Evolutionary conservation across 2,797 vertebrate genomes (phyloP).

Genomic region (Sebastes diaconus): DNA sequence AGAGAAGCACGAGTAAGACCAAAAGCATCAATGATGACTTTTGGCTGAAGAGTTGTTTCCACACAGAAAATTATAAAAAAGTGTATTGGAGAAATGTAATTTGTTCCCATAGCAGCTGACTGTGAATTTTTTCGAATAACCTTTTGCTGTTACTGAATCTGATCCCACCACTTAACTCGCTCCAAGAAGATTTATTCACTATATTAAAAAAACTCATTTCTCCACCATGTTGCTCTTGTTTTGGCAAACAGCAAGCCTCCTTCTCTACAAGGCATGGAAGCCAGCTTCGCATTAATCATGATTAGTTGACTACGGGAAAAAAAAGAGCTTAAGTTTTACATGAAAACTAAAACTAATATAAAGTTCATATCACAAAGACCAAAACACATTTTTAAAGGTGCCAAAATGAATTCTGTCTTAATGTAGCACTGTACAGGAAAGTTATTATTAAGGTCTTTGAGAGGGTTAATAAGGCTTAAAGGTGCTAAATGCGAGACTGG

Average conservation of each 20-base stretch:
- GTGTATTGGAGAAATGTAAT: neutral
- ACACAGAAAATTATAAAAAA: neutral
- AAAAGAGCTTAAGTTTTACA: neutral
- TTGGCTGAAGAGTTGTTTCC: neutral
- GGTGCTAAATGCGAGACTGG: too few species aligned
- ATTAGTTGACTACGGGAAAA: neutral
- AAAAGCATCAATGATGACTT: slow-evolving; percentile 1
- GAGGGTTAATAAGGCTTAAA: neutral
- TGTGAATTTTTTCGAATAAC: neutral
- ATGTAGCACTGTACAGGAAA: neutral
- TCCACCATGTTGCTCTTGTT: neutral
- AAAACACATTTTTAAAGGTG: neutral
- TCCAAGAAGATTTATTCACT: neutral
- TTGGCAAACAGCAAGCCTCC: neutral
- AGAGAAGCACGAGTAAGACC: neutral
- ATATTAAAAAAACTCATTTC: neutral
- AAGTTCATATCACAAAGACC: neutral
- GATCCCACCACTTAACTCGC: neutral
- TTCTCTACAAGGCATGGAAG: neutral
- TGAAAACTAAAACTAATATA: neutral
- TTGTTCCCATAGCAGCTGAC: neutral
- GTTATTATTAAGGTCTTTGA: neutral
- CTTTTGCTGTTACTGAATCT: slow-evolving; percentile 4
- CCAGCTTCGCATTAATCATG: neutral
- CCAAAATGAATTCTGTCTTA: neutral